Conservation (phyloP, 2,113 vertebrate species). For the Plotosus lineatus region DNA sequence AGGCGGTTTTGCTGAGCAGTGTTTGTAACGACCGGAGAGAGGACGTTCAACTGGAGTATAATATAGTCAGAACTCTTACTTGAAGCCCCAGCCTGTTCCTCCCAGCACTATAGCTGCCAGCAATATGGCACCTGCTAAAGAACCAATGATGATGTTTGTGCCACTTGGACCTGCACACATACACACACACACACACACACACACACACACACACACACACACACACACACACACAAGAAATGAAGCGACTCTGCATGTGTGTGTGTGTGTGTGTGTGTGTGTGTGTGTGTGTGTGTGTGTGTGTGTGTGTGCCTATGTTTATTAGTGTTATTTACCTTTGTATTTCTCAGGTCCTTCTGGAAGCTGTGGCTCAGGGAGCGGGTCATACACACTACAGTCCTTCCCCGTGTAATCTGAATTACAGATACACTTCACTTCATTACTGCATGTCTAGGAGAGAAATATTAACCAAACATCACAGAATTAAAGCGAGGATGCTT, state of each 20-base stretch:
- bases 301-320: not conserved
- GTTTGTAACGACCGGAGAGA: too few species aligned
- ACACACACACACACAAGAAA: not conserved
- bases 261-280: not conserved
- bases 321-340: constrained; percentile 76
- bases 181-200: constrained; percentile 26
- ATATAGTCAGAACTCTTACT: constrained; percentile 81
- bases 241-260: not conserved
- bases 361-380: constrained; percentile 80
- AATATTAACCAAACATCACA: not conserved
- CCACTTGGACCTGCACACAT: constrained; percentile 88
- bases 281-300: constrained; percentile 1
- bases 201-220: not conserved
- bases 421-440: constrained; percentile 94
- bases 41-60: too few species aligned
- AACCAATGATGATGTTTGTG: constrained; percentile 98
- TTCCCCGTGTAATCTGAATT: constrained; percentile 90
- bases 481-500: too few species aligned
- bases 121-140: constrained; percentile 94
- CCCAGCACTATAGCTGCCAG: constrained; percentile 95
- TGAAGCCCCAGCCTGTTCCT: constrained; percentile 99
- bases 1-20: not conserved
- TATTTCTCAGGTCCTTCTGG: constrained; percentile 78
- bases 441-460: constrained; percentile 84
- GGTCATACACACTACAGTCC: constrained; percentile 93